Evolutionary conservation across 1,140 invertebrate genomes (phyloP), one percentile per base, ranked within the genome.

Genomic region (Drosophila watanabei): DNA sequence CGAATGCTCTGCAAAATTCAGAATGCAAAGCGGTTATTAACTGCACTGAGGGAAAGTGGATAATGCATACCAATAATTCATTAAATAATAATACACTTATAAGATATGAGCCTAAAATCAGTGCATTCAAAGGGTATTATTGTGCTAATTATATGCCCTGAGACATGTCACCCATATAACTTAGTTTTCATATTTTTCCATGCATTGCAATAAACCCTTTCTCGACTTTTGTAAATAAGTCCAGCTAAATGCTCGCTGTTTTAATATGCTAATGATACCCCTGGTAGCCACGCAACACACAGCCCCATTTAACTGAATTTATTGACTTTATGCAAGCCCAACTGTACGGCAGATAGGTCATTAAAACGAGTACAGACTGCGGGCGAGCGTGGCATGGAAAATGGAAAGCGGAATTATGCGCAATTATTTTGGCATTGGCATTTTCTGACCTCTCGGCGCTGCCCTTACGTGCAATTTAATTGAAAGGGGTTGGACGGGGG

Each of bases 371-470:
- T 28, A 30, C 28, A 33, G n/a, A 20, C 45, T 24, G 20, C 13
- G 11, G 28, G 41, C 18, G 30, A 11, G 24, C 7, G 28, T 20
- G 33, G 9, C n/a, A 10, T 60, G 52, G 20, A 70, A 60, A 77
- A 59, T 54, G 41, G 41, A 65, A 72, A 72, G 60, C 39, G 56
- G 60, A 64, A 79, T 80, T 80, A 84, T 76, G 62, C 81, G 39
- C 70, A 86, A 79, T 79, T 82, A 82, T 86, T 82, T 68, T 79
- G 79, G 64, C 83, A 86, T 81, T 81, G 78, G 52, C 64, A 62
- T 62, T 63, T 69, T 65, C 57, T 57, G 52, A 52, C 49, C 62
- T 48, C 57, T 35, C 62, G 2, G 2, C 41, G 20, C 24, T 30
- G 4, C 20, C 48, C 54, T 65, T 32, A 28, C 76, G 76, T 71